These are phyloP conservation scores for Macrobrachium rosenbergii DNA, from an alignment of 1,140 invertebrate species.

Conservation along the genomic window DNA sequence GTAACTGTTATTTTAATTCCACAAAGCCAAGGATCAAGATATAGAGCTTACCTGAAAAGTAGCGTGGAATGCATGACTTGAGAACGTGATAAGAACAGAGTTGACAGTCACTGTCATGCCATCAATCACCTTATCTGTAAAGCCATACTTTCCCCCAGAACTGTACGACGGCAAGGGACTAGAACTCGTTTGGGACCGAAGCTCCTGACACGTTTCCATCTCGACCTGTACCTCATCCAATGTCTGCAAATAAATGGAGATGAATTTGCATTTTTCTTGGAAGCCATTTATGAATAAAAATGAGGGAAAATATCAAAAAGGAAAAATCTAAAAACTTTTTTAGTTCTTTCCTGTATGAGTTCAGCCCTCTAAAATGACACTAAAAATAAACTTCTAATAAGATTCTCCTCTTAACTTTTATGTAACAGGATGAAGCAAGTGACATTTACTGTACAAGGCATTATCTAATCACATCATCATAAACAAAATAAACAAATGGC, in stretches of 20 bases:
- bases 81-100: constrained; percentile 92
- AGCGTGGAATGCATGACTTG: constrained; percentile 93
- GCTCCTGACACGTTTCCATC: constrained; percentile 89
- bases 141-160: constrained; percentile 84
- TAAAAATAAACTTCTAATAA: too few relatives aligned
- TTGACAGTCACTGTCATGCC: constrained; percentile 97
- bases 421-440: too few relatives aligned
- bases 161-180: constrained; percentile 75
- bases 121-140: constrained; percentile 96
- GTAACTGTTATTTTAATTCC: not conserved
- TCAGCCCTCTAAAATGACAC: too few relatives aligned
- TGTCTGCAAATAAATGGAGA: constrained; percentile 76
- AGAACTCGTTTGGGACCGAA: constrained; percentile 77
- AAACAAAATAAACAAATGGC: too few relatives aligned
- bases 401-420: too few relatives aligned
- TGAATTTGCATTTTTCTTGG: constrained; percentile 46
- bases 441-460: too few relatives aligned
- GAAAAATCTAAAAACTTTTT: too few relatives aligned
- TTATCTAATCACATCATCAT: too few relatives aligned
- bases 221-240: constrained; percentile 93
- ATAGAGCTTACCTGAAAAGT: constrained; percentile 85
- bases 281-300: constrained; percentile 16
- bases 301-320: too few relatives aligned
- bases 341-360: too few relatives aligned
- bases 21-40: not conserved